Conservation (phyloP, 2,797 vertebrate species). For the Phalloptychus januarius region DNA sequence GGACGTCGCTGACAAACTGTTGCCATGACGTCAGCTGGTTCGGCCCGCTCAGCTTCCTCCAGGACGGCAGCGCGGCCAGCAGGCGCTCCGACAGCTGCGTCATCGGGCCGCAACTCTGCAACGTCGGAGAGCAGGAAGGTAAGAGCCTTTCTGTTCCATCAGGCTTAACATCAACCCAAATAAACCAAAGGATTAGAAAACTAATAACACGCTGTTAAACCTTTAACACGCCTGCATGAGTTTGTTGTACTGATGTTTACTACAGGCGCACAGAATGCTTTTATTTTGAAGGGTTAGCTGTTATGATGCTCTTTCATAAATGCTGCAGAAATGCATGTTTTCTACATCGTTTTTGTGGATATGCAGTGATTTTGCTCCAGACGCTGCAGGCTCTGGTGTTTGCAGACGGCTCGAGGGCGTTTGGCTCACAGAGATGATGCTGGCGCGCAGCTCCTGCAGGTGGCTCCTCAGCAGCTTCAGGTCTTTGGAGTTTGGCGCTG, state of each 20-base stretch:
- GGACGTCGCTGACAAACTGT: conserved; percentile 92
- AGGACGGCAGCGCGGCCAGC: conserved; percentile 88
- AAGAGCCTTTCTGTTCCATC: background rate
- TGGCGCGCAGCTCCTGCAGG: conserved; percentile 90
- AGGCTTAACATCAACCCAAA: too few species aligned
- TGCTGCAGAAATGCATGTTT: background rate
- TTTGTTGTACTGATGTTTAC: too few species aligned
- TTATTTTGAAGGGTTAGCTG: too few species aligned
- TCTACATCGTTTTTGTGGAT: background rate
- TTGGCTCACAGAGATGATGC: conserved; percentile 87
- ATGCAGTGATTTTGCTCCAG: too few species aligned
- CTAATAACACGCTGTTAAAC: too few species aligned
- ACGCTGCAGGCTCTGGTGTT: background rate
- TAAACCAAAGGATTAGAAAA: too few species aligned
- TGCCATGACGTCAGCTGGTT: conserved; percentile 97
- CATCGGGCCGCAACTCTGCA: conserved; percentile 88
- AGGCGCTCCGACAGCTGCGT: conserved; percentile 92
- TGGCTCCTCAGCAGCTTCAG: conserved; percentile 93
- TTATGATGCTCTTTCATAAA: background rate
- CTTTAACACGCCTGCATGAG: too few species aligned
- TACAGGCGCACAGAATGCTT: too few species aligned
- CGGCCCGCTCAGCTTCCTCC: conserved; percentile 94
- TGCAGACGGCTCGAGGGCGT: too few species aligned
- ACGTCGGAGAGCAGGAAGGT: background rate
- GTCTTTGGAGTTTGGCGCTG: conserved; percentile 94